Evolutionary conservation across 1,140 invertebrate genomes (phyloP), one percentile per base, ranked within the genome.

Genomic region (Latrodectus geometricus): DNA sequence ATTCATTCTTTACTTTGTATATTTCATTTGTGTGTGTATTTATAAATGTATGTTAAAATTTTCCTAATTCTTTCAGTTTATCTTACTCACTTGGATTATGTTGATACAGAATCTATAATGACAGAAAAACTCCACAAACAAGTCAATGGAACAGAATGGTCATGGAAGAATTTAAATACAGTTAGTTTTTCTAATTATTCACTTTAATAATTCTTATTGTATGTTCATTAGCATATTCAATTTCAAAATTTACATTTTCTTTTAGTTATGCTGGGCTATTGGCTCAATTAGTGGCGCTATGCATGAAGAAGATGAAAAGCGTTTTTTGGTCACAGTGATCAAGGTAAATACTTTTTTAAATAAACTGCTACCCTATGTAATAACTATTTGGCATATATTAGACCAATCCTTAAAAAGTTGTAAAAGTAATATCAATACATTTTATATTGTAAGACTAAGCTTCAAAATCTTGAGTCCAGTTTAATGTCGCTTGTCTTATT

Each of bases 101-200:
- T 94, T 78, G 99, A 99, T 91, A 99, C 98, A 11, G 98, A 99
- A 92, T 93, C 95, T 88, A 98, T 99, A 76, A 99, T 99, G 98
- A 99, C 98, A 87, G 96, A 99, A 89, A 99, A 99, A 90, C 92
- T 99, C 17, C 96, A 98, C 89, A 98, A 99, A 91, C 99, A 99
- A 94, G 98, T 99, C 0, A 99, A 99, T 92, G 98, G 98, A 15
- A 94, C 94, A 20, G 99, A 99, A 92, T 99, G 98, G 97, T 99
- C 98, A 11, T 99, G 99, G 99, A 99, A 99, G 92, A 99, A 99
- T 93, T 93, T 99, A 12, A 99, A 99, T 90, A 99, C 98, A 20
- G 94, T 95, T 91, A 91, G 90, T 91, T 50, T 21, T 21, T 9
- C 11, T n/a, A 21, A 70, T 21, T 70, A 17, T 14, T 61, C 11